A percentile compares a stretch with the other conserved stretches of the same genome.
phyloP scores from a whole-genome alignment of 2,797 vertebrate species.

The Pygocentrus nattereri region DNA sequence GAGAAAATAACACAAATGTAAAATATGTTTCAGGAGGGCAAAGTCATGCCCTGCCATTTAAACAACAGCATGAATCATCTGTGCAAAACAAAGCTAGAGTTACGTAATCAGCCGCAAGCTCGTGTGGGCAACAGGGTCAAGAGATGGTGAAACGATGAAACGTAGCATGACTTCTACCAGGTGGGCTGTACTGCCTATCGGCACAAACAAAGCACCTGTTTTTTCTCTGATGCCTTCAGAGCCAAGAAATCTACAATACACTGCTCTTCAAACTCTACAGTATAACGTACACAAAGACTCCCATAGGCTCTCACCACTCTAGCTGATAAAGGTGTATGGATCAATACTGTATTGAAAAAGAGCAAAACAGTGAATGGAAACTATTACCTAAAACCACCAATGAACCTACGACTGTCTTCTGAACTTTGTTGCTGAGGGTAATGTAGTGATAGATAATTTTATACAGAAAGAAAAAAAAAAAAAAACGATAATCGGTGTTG shows the following conservation, averaged over 20 bases:
- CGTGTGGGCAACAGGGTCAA: constrained; percentile 37
- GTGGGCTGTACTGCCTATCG: constrained; percentile 34
- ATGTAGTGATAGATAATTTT: no score
- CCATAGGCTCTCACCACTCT: background rate
- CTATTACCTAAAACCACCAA: no score
- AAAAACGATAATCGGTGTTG: no score
- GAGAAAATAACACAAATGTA: background rate
- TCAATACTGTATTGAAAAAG: background rate
- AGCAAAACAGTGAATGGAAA: no score
- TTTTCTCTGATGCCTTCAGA: background rate
- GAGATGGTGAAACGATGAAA: constrained; percentile 16
- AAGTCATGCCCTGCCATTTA: background rate
- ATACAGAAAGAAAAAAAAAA: no score
- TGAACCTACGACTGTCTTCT: no score
- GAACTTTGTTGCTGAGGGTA: no score
- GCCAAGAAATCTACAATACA: background rate
- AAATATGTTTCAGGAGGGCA: background rate
- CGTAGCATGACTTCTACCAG: background rate
- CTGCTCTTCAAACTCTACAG: background rate
- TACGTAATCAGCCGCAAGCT: constrained; percentile 29
- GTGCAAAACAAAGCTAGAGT: background rate
- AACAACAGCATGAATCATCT: constrained; percentile 32
- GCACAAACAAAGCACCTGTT: background rate
- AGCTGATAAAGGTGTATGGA: background rate
- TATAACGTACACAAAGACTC: background rate